These are phyloP conservation scores for Karalla daura DNA, from an alignment of 2,797 vertebrate genomes.

Conservation along the genomic window DNA sequence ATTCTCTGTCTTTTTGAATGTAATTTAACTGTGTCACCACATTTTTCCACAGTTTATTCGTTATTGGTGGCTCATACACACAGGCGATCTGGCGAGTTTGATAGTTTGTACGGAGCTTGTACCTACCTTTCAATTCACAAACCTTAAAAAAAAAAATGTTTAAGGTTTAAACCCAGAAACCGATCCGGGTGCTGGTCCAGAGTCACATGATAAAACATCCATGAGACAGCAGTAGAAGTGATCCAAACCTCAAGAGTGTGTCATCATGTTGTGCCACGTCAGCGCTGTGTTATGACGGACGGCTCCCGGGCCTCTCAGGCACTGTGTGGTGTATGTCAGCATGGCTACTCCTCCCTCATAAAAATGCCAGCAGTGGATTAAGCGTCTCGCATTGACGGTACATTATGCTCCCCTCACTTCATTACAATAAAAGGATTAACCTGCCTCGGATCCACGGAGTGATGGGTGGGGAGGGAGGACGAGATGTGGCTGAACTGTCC, in stretches of 20 bases:
- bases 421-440: conserved; percentile 88
- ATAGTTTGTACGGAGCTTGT: too few species aligned
- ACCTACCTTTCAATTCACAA: conserved; percentile 1
- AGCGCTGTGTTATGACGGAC: conserved; percentile 72
- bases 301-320: conserved; percentile 32
- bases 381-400: conserved; percentile 72
- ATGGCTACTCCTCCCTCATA: conserved; percentile 73
- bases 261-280: conserved; percentile 66
- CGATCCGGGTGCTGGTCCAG: not conserved
- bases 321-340: conserved; percentile 55
- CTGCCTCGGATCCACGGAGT: conserved; percentile 61
- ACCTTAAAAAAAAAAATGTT: not conserved
- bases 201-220: not conserved
- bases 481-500: conserved; percentile 67
- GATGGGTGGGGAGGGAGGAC: conserved; percentile 56
- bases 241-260: conserved; percentile 56
- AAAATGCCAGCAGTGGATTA: conserved; percentile 77
- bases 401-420: conserved; percentile 79
- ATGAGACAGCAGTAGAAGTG: conserved; percentile 3
- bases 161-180: not conserved
- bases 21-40: too few species aligned
- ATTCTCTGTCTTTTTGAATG: not conserved
- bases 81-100: too few species aligned
- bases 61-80: too few species aligned
- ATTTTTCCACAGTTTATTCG: too few species aligned